Evolutionary conservation across 2,113 vertebrate genomes (phyloP), one percentile per base, ranked within the genome.

Genomic region (Onychorhynchus coronatus): DNA sequence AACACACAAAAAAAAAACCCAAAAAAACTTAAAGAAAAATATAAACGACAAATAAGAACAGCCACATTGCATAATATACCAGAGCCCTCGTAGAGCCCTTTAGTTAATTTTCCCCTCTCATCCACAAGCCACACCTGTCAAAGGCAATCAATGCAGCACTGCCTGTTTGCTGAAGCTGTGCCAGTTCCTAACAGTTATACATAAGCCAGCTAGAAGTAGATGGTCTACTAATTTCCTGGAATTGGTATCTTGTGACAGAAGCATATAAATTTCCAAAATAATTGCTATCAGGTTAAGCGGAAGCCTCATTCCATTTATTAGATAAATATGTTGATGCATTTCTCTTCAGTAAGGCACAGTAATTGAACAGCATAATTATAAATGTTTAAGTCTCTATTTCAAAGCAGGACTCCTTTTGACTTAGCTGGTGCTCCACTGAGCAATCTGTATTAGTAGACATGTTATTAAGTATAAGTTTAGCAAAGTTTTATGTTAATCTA

Each of bases 181-280:
- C 44, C 76, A 39, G 31, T 41, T 92, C 23, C 47, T 85, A 94
- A 81, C 66, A 83, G 41, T 85, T 71, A 58, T 41, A 50, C 56
- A 88, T 44, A 88, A 92, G 18, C 56, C 21, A 61, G 22, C 49
- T 73, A 90, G 78, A 86, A 68, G 71, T 76, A 82, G 61, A 88
- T 37, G 31, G 71, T 75, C 68, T 92, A 88, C 96, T 95, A 93
- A 94, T 97, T 91, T 93, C 79, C 85, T 93, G 79, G 62, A 92
- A 96, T 52, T 88, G 75, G 33, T 95, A n/a, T 95, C 81, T 76
- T 67, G 53, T 87, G 67, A 89, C 76, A 93, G 71, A 83, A 88
- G 46, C 78, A 65, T 87, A 91, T 95, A 96, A 70, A 95, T 96
- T 96, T 96, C n/a, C 28, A 20, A 70, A 88, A 95, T 91, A 95